phyloP scores from a whole-genome alignment of 2,113 vertebrate genomes.

The mouse (Mus musculus) region DNA sequence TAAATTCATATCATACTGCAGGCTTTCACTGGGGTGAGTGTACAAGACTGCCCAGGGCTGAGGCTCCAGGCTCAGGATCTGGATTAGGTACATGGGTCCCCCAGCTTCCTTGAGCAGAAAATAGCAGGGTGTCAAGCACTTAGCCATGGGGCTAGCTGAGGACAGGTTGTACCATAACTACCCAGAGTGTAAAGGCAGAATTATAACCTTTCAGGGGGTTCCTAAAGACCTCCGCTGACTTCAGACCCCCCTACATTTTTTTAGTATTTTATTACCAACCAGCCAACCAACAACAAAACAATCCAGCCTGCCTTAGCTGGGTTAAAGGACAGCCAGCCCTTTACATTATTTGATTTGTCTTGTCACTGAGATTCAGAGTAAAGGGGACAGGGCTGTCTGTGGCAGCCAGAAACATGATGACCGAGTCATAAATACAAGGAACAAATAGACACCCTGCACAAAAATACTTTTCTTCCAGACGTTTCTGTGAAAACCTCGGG shows the following conservation, averaged over 20 bases:
- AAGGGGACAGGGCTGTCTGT: not conserved
- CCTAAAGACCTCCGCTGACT: not conserved
- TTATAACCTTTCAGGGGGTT: not conserved
- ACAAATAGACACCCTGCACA: not conserved
- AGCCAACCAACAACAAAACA: not conserved
- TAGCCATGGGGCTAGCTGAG: not conserved
- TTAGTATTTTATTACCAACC: not conserved
- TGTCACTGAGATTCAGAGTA: conserved; percentile 44
- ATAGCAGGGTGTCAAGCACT: not conserved
- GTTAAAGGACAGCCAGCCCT: not conserved
- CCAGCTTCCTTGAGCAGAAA: conserved; percentile 2
- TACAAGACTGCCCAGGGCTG: not conserved
- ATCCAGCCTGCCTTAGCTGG: not conserved
- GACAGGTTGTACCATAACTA: not conserved
- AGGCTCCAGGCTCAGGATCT: not conserved
- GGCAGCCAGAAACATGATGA: not conserved
- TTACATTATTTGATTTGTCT: not conserved
- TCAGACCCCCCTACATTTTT: not conserved
- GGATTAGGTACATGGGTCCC: not conserved
- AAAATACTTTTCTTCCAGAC: conserved; percentile 1
- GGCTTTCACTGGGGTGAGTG: not conserved
- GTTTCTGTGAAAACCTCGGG: conserved; percentile 22
- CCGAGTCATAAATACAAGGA: not conserved
- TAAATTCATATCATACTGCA: not conserved
- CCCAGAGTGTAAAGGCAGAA: not conserved